Conservation (phyloP, 37 sponge, comb jelly and placozoan genomes). For the Bolinopsis microptera region DNA sequence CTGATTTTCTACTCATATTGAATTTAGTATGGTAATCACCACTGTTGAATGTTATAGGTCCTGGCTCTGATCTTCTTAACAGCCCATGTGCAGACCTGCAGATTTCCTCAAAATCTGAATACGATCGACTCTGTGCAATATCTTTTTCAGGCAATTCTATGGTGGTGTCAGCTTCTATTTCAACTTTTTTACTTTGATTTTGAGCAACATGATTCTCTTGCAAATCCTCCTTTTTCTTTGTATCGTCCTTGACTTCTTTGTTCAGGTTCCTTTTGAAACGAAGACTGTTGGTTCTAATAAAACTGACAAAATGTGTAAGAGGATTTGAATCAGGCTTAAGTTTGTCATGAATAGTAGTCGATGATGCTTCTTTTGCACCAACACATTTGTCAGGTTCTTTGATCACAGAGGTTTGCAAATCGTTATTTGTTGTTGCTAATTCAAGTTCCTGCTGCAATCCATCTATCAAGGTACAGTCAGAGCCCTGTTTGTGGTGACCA, state of each 20-base stretch:
- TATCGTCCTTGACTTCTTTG: not conserved
- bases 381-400: not conserved
- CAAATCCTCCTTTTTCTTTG: not conserved
- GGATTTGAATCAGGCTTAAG: not conserved
- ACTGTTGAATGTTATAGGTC: slow-evolving; percentile 49
- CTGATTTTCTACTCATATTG: not conserved
- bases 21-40: not conserved
- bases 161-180: not conserved
- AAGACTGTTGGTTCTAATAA: slow-evolving; percentile 38
- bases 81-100: slow-evolving; percentile 40
- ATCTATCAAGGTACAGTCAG: slow-evolving; percentile 32
- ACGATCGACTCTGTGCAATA: not conserved
- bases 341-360: not conserved
- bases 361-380: not conserved
- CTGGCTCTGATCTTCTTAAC: slow-evolving; percentile 2
- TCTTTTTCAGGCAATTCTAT: not conserved
- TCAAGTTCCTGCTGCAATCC: not conserved
- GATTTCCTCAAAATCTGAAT: slow-evolving; percentile 19
- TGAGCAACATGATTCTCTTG: not conserved
- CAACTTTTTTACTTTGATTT: not conserved
- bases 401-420: too few species aligned
- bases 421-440: not conserved
- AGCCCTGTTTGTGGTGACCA: slow-evolving; percentile 45
- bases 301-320: slow-evolving; percentile 38
- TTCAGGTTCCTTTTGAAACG: slow-evolving; percentile 1